Percentiles rank a stretch among this genome's conserved stretches.
Evolutionary conservation across 2,888 invertebrate genomes (phyloP).

Genomic region (Andrena fulva): DNA sequence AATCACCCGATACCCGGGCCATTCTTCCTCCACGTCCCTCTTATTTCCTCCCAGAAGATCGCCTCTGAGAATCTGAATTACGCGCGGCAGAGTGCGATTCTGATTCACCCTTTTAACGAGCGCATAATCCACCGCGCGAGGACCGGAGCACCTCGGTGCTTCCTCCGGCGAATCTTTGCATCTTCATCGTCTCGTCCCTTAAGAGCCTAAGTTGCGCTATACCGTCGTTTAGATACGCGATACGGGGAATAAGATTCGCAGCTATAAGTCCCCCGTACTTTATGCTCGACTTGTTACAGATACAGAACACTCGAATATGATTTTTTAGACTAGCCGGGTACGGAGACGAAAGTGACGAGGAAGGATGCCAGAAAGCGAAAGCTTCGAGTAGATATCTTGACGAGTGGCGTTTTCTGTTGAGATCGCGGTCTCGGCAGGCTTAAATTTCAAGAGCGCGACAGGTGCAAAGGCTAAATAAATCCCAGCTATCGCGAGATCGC

Average conservation of each 20-base stretch:
- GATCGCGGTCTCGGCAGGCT: constrained; percentile 39
- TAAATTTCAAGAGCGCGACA: constrained; percentile 70
- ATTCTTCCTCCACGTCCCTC: constrained; percentile 32
- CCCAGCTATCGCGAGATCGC: constrained; percentile 74
- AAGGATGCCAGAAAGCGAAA: constrained; percentile 12
- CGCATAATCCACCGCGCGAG: too few species aligned
- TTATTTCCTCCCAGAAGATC: constrained; percentile 11
- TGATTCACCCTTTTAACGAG: too few species aligned
- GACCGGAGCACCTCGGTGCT: too few species aligned
- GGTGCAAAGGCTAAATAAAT: constrained; percentile 75
- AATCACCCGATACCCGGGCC: constrained; percentile 67
- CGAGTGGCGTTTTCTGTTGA: background rate
- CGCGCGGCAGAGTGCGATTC: constrained; percentile 44
- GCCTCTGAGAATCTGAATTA: constrained; percentile 62
- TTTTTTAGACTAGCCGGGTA: too few species aligned
- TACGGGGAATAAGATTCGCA: too few species aligned
- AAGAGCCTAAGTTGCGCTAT: constrained; percentile 26
- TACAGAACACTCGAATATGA: too few species aligned
- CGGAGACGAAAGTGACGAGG: too few species aligned
- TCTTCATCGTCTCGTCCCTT: constrained; percentile 47
- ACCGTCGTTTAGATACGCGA: too few species aligned
- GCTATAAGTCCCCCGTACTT: too few species aligned
- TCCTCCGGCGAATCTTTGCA: constrained; percentile 34
- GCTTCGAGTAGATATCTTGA: constrained; percentile 1
- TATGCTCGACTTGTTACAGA: too few species aligned